Base-by-base conservation (phyloP, 2,113 vertebrate species). In the Catharus bicknelli region DNA sequence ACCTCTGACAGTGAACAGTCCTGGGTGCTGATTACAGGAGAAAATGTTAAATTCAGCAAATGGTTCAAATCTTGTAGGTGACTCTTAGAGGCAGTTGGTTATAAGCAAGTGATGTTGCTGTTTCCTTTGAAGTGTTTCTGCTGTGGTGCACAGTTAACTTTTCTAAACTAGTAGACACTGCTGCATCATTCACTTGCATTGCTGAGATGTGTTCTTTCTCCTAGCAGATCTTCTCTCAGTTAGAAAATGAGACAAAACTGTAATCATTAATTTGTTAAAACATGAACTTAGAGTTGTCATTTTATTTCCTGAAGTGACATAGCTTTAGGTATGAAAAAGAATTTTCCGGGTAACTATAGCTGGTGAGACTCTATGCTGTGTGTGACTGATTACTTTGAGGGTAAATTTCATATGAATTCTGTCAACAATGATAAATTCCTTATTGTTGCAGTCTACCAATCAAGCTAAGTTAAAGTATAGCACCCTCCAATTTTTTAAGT, bases 321-420 rank as follows among this genome's bases (percentile, higher is more conserved):
- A 82, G 16, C 36, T 81, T 80, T 70, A 75, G 23, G 12, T 81
- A 38, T 82, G 61, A 89, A 89, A 5, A 19, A 67, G 51, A 83
- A 43, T 86, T 81, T 83, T 90, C 59, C 4, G 4, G 22, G 5
- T 86, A 66, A 38, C 68, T 83, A 0, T 66, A 70, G 43, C 63
- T 73, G 29, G n/a, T 90, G 43, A 74, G 80, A 74, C 25, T 83
- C 70, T 92, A 36, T 81, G 38, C 55, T 81, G 10, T 87, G 47
- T 64, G 45, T 68, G 64, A 90, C 47, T 78, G 61, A 95, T 90
- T 80, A 74, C 51, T 82, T 78, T 51, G n/a, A 90, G 48, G 69
- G 62, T 89, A 84, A 73, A 88, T 88, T 94, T 89, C 84, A 38
- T n/a, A 59, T 91, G 1, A 82, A 68, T 90, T 78, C 81, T 94